Evolutionary conservation across 2,797 vertebrate genomes (phyloP), one percentile per base, ranked within the genome.

Genomic region (Cuniculus paca): DNA sequence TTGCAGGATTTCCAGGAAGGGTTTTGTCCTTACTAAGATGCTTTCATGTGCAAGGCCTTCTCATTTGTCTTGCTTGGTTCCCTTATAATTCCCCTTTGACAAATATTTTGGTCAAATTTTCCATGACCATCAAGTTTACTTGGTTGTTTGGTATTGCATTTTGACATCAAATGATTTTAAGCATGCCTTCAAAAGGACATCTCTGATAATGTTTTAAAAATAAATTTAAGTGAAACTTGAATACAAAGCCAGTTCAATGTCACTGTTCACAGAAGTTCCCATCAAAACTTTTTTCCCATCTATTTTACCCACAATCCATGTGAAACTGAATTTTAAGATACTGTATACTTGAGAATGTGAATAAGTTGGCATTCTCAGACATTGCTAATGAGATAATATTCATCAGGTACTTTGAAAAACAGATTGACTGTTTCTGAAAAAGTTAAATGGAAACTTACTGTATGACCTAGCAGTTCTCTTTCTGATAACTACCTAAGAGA

Each of bases 381-480:
- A 0, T 70, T 50, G n/a, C 2, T 34, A 4, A 45, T 72, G n/a
- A 74, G 42, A 77, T 65, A 81, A 72, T 78, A 52, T 63, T 42
- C 42, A 26, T 56, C 52, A 48, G 13, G 26, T 45, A 61, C 31
- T 61, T 85, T 88, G 63, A 36, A 84, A 75, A 77, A 92, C 4
- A 94, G 14, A 65, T 81, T 39, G 88, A 5, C 39, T 90, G 19
- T 85, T 96, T 90, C 72, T 94, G 61, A 88, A 88, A 86, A 93
- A 80, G 14, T 87, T 63, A 84, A 86, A n/a, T 28, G 42, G 65
- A 90, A 77, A 92, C 83, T 90, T 95, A 10, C n/a, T 36, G 0
- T 78, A 36, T 72, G 93, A 90, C 28, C 45, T 83, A 81, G 17
- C 12, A 52, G 31, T 82, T 93, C 56, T 11, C 6, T 36, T 94